Evolutionary conservation across 2,888 invertebrate species (phyloP), one percentile per base, ranked within the genome.

Genomic region (Helicoverpa assulta): DNA sequence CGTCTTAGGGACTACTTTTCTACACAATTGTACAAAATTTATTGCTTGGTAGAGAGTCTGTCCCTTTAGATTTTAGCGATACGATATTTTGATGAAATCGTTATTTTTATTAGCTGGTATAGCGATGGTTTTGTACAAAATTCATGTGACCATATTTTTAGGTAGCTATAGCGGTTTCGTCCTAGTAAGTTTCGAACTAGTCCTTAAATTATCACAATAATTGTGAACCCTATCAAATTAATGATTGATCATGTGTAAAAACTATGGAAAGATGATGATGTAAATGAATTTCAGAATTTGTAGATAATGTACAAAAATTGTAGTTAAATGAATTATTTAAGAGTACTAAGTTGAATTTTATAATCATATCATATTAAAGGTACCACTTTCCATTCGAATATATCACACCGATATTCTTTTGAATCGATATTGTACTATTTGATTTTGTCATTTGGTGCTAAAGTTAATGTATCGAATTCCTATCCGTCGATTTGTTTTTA

Each of bases 101-200:
- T 86, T 86, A 85, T 85, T 83, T 81, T 89, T 86, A 82, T 84
- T 87, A 85, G 82, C 78, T 78, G 82, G 55, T 80, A 73, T 86
- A 81, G 80, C 65, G 72, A 87, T 90, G 86, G 85, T 91, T 93
- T 93, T 95, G 94, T 94, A 94, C 89, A 94, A 92, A 92, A 88
- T 90, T 89, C 87, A 89, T 85, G 90, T 91, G 93, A 93, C 91
- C 92, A 92, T 92, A 92, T 74, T 89, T 90, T 92, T 84, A 92
- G 83, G 88, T 94, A 93, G 93, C 80, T 70, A 87, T 93, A 94
- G 93, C 86, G 86, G 89, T 93, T 94, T 93, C 89, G 91, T 92
- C 93, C 92, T 95, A 94, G 94, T 94, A 94, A 93, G 92, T 94
- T 93, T 92, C 91, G 90, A 94, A 88, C 95, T 95, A 95, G 95